These are phyloP conservation scores for Herpetotheres cachinnans DNA, from an alignment of 2,113 vertebrate species.

Conservation along the genomic window DNA sequence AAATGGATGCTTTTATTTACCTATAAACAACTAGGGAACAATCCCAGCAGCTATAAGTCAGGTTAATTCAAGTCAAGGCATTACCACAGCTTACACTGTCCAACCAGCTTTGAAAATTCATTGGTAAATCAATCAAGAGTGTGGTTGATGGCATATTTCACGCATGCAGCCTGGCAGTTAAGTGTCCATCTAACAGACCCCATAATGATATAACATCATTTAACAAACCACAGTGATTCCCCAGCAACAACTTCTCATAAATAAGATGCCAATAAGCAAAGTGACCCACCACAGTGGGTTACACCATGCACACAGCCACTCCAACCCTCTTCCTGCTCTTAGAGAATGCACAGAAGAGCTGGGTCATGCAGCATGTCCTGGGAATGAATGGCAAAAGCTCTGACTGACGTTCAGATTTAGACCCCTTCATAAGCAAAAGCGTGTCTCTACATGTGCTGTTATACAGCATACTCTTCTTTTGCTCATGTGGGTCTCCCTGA, in stretches of 20 bases:
- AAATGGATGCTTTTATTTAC: neutral
- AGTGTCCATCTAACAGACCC: neutral
- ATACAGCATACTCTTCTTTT: neutral
- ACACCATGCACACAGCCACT: neutral
- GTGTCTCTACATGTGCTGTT: neutral
- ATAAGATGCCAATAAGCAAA: neutral
- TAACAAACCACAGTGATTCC: neutral
- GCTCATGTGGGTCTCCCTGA: neutral
- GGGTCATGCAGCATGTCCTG: rapidly evolving
- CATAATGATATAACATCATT: neutral
- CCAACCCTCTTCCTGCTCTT: neutral
- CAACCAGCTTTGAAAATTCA: neutral
- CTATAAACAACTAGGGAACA: neutral
- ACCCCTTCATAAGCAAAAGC: neutral
- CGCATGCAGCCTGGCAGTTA: neutral
- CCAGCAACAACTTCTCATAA: neutral
- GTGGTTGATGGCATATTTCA: neutral
- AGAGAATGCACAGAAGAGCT: neutral
- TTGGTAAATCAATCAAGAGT: neutral
- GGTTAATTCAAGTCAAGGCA: neutral
- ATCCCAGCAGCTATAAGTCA: neutral
- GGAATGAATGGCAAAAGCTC: neutral
- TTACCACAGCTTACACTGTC: neutral
- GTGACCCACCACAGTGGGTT: neutral
- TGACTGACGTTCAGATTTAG: neutral